Base-by-base conservation (phyloP, 2,888 invertebrate genomes). In the Seira musarum region DNA sequence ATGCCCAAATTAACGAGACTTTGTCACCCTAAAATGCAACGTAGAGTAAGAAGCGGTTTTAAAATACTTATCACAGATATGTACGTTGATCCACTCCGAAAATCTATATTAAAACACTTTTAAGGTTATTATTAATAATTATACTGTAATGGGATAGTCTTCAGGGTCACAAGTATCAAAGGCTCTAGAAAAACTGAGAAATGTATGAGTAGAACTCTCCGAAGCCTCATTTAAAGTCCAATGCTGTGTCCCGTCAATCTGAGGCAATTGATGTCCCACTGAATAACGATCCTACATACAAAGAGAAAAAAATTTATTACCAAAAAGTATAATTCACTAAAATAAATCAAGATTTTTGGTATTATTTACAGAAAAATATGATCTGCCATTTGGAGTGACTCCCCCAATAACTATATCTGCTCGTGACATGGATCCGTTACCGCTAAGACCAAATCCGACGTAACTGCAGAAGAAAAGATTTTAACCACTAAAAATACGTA, bases 371-470 rank as follows among this genome's bases (percentile, higher is more conserved):
- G 65, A 64, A 25, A 80, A 70, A 15, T 80, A 80, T 0, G 80
- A 0, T 21, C 61, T 30, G 22, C 80, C 80, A 25, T 10, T 49
- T 2, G 69, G 24, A 0, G 24, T 46, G 19, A 80, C 80, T 21
- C 80, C 80, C 5, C 80, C 80, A 22, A 80, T 70, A 1, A 74
- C 74, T 49, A 80, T 57, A 57, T 80, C 80, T 0, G 69, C 73
- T 6, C 24, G n/a, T 0, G 13, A 1, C 69, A 74, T 74, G 17
- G 22, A 67, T 13, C 80, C 80, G 40, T 69, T 65, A 1, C 10
- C n/a, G 13, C 49, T 19, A 1, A 80, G n/a, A 2, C 80, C 80
- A 19, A 80, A 74, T 2, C 74, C 73, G 1, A 80, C 66, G 30
- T 69, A 80, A 0, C 53, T 53, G 53, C 2, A 53, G 2, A 53